Evolutionary conservation across 1,140 invertebrate species (phyloP), one percentile per base, ranked within the genome.

Genomic region (Drosophila seguyi): DNA sequence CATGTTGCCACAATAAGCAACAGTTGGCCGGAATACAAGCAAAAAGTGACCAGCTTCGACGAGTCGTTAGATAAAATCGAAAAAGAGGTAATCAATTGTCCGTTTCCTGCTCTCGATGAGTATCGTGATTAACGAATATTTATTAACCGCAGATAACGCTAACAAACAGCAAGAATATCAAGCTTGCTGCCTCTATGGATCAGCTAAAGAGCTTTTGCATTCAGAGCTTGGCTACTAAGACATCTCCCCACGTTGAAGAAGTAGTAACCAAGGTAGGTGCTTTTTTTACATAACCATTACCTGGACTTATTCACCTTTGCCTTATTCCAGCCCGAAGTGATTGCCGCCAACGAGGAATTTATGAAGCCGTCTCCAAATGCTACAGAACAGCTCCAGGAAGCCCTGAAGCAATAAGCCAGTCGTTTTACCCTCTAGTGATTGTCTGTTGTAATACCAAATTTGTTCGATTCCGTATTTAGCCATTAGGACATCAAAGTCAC

Each of bases 1-100:
- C 91, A 92, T 68, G 91, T 92, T 0, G 73, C 79, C 20, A 92
- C 91, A 22, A 74, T 92, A 47, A 81, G 86, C 63, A 83, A 91
- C 53, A 85, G 80, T 71, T 92, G 87, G 87, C 68, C 78, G 13
- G 81, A 92, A 56, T 87, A 78, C 29, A 92, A 87, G 29, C 79
- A 92, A 29, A 84, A 84, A 79, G 75, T 91, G 11, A 68, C 66
- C 11, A 69, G 60, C 57, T 58, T 86, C 4, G 85, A 87, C 36
- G 79, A 87, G 18, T 72, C 81, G 14, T 34, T 83, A 22, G 72
- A 87, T 10, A 80, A 75, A 68, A 57, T 86, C 7, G 72, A 91
- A 63, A 79, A 81, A 69, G 81, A 91, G 79, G 75, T 91, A 85
- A 74, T 10, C 36, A 20, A 29, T 31, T 0, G 45, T 2, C 0